phyloP scores from a whole-genome alignment of 2,888 invertebrate genomes.

The Oscheius sp. region DNA sequence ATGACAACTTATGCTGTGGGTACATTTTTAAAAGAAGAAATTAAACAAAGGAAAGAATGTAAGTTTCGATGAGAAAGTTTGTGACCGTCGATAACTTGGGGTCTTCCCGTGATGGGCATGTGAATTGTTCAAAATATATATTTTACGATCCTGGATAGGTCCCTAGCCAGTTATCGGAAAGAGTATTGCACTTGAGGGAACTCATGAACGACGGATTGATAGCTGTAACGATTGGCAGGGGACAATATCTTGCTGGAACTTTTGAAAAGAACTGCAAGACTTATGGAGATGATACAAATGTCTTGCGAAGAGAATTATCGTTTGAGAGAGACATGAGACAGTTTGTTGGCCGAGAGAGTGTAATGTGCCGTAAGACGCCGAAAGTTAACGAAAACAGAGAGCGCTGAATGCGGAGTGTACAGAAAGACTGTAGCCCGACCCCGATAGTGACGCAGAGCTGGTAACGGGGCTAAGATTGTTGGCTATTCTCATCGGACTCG shows the following conservation, averaged over 20 bases:
- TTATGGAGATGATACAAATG: neutral
- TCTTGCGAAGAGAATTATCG: conserved; percentile 15
- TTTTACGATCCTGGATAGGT: no score
- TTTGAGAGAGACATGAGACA: conserved; percentile 20
- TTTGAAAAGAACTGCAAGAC: conserved; percentile 22
- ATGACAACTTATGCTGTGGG: conserved; percentile 59
- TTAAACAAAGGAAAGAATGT: conserved; percentile 59
- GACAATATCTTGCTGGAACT: conserved; percentile 23
- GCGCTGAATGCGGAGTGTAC: conserved; percentile 6
- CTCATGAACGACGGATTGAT: conserved; percentile 25
- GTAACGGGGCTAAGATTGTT: conserved; percentile 31
- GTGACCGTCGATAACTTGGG: no score
- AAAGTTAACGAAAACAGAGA: neutral
- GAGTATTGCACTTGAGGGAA: no score
- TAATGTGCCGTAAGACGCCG: neutral
- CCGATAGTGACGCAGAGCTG: conserved; percentile 23
- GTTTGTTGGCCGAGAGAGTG: neutral
- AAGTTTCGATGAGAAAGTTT: conserved; percentile 22
- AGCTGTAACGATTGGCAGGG: conserved; percentile 22
- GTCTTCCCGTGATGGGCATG: no score
- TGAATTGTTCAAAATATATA: no score
- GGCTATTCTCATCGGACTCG: conserved; percentile 26
- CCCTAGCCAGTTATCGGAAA: no score
- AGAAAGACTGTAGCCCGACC: conserved; percentile 1
- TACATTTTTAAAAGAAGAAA: conserved; percentile 52